Percentiles rank a stretch among this genome's conserved stretches.
phyloP scores from a whole-genome alignment of 2,888 invertebrate species.

The Drosophila ezoana region DNA sequence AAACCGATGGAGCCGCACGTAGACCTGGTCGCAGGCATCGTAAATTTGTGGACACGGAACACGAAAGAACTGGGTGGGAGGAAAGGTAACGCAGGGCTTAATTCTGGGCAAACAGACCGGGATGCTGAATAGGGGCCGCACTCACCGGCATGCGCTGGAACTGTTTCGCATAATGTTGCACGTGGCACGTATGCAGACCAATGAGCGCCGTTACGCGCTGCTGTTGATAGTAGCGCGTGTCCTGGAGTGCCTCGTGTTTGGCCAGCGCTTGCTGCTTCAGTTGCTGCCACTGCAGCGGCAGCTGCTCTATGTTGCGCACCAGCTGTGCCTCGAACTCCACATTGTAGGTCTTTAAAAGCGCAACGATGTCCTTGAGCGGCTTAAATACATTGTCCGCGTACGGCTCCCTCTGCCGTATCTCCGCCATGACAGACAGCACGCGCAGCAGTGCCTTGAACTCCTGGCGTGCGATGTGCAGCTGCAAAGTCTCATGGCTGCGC shows the following conservation, averaged over 20 bases:
- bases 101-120: conserved; percentile 4
- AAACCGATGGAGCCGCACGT: conserved; percentile 88
- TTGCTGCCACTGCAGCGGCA: conserved; percentile 95
- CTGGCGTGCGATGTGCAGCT: conserved; percentile 90
- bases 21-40: conserved; percentile 89
- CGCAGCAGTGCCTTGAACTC: conserved; percentile 93
- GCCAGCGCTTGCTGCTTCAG: conserved; percentile 93
- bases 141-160: conserved; percentile 86
- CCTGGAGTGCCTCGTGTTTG: conserved; percentile 93
- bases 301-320: conserved; percentile 91
- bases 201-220: conserved; percentile 93
- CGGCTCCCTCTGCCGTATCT: conserved; percentile 90
- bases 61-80: conserved; percentile 86
- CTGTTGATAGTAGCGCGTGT: conserved; percentile 94
- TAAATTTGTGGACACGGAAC: conserved; percentile 90
- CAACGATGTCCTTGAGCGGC: conserved; percentile 93
- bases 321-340: conserved; percentile 93
- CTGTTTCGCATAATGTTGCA: conserved; percentile 90
- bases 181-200: conserved; percentile 91
- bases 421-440: conserved; percentile 91
- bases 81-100: not conserved
- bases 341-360: conserved; percentile 92
- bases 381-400: conserved; percentile 95
- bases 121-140: not conserved
- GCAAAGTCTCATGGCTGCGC: conserved; percentile 90